These are phyloP conservation scores for Melitaea cinxia DNA, from an alignment of 1,140 invertebrate species.

Conservation along the genomic window DNA sequence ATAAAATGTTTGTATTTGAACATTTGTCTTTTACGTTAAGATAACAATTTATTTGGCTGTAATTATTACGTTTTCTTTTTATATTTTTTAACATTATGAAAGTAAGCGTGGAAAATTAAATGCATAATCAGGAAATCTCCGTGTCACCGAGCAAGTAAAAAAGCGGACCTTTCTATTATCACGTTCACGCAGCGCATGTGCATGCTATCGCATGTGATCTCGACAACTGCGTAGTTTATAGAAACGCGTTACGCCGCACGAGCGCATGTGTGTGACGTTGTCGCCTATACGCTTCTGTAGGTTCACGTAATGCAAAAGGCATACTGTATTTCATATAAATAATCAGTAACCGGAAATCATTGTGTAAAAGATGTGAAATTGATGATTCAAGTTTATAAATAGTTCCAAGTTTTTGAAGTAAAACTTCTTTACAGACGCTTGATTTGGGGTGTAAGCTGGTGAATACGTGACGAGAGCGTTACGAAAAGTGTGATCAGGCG, in stretches of 20 bases:
- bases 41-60: neutral
- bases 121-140: too few species aligned
- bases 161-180: slow-evolving; percentile 17
- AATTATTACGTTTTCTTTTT: neutral
- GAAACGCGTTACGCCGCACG: slow-evolving; percentile 35
- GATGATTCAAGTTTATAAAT: neutral
- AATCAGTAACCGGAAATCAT: slow-evolving; percentile 2
- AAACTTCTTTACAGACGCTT: too few species aligned
- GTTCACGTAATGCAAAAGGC: slow-evolving; percentile 26
- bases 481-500: too few species aligned
- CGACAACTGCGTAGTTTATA: slow-evolving; percentile 45
- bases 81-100: neutral
- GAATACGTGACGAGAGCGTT: too few species aligned
- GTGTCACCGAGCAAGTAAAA: neutral
- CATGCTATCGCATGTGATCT: slow-evolving; percentile 46
- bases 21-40: neutral
- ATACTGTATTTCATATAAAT: slow-evolving; percentile 2
- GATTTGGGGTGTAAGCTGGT: too few species aligned
- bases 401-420: too few species aligned
- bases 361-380: neutral
- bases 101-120: neutral
- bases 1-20: neutral
- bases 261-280: slow-evolving; percentile 29
- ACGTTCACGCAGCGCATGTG: slow-evolving; percentile 33
- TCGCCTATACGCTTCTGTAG: slow-evolving; percentile 23